Base-by-base conservation (phyloP, 2,797 vertebrate species). In the Myotis myotis region DNA sequence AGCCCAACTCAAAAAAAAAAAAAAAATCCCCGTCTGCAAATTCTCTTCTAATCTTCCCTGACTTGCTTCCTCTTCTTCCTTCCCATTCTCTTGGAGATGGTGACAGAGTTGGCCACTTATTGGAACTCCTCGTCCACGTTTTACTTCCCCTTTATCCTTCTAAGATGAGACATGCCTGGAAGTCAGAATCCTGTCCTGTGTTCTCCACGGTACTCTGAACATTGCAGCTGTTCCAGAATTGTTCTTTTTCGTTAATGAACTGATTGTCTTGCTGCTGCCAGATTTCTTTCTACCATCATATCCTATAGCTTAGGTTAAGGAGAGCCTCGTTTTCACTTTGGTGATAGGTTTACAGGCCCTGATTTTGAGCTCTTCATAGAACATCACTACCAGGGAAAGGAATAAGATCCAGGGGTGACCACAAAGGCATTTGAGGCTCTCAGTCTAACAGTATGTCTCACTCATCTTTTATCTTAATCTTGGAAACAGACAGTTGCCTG, bases 401-500 rank as follows among this genome's bases (percentile, higher is more conserved):
- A 97, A 94, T 97, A 97, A 97, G 97, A 98, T 87, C 97, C 96
- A 94, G 97, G 89, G 82, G 96, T 81, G 83, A 84, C 97, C 88
- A 93, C 96, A 97, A 91, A 97, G 76, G 93, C 96, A 89, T 97
- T 97, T 98, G 93, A 98, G 97, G 97, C 97, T 98, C 97, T 97
- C 96, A 97, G 91, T 96, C 91, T 96, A 98, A 96, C 97, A 98
- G 97, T 97, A 92, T 97, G 96, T 87, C 94, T 97, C 97, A 93
- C 97, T 98, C 96, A 74, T 97, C 96, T 97, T 98, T 98, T 98
- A 96, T 87, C 97, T 98, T 98, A 98, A 97, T 95, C 97, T 98
- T 98, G 97, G 98, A 98, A 98, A 98, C 83, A 98, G 97, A 98
- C 98, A 98, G 98, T 97, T 98, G 98, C 98, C 98, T 6, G 90